Evolutionary conservation across 2,888 invertebrate species (phyloP).

Genomic region (Eubasilissa splendida): DNA sequence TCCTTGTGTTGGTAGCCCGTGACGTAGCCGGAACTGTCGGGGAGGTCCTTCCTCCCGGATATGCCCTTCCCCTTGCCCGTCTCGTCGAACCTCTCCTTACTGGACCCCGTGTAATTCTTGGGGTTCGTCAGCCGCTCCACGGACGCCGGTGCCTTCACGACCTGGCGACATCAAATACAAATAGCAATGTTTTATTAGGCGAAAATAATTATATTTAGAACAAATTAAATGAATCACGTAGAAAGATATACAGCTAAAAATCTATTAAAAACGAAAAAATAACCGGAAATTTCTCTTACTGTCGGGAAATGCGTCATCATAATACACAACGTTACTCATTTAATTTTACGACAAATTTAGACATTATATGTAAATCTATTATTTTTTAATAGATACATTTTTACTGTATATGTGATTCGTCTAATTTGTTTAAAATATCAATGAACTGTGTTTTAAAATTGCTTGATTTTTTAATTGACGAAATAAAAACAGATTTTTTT

Average conservation of each 20-base stretch:
- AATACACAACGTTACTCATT: not conserved
- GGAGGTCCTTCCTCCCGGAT: constrained; percentile 83
- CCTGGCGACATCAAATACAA: constrained; percentile 18
- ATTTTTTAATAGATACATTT: no score
- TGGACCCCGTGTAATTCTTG: constrained; percentile 91
- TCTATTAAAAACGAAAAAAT: not conserved
- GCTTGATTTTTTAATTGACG: no score
- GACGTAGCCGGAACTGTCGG: constrained; percentile 85
- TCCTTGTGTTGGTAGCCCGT: constrained; percentile 89
- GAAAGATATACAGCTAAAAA: no score
- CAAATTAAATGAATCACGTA: no score
- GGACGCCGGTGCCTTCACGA: constrained; percentile 62
- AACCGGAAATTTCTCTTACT: not conserved
- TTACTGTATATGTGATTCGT: no score
- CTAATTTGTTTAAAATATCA: no score
- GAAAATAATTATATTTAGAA: no score
- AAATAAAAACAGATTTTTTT: no score
- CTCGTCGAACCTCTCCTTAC: constrained; percentile 89
- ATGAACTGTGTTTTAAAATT: no score
- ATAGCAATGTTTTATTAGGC: no score
- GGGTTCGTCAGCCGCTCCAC: constrained; percentile 88
- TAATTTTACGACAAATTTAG: not conserved
- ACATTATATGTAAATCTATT: not conserved
- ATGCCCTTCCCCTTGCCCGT: constrained; percentile 90
- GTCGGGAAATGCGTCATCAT: not conserved